Base-by-base conservation (phyloP, 2,113 vertebrate genomes). In the Eulemur rufifrons region DNA sequence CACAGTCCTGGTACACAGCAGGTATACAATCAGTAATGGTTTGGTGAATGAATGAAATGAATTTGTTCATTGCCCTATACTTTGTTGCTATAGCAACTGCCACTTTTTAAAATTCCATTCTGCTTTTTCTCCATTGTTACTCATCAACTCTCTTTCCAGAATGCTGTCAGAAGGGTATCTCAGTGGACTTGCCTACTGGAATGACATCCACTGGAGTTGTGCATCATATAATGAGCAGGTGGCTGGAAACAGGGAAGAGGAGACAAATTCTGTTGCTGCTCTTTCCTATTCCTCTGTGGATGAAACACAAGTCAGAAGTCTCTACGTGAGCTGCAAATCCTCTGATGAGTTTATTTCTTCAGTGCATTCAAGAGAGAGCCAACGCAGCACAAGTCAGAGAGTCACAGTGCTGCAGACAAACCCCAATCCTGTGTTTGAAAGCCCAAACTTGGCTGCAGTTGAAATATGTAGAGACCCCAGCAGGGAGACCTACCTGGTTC, bases 81-180 rank as follows among this genome's bases (percentile, higher is more conserved):
- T 63, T 81, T 59, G 80, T 81, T 86, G 9, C 59, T 71, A 37
- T 42, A 25, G 68, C 34, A 78, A 69, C 37, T 91, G 66, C 4
- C 54, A 77, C 54, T 20, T 78, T 52, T 37, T 21, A 39, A 50
- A 73, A n/a, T 77, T 20, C 8, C 13, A 15, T 21, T 86, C 56
- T 95, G 90, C n/a, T 94, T 78, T 84, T 76, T 29, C 66, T 52
- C 47, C 37, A 86, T 29, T 61, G 18, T 96, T 66, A 52, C 32
- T 97, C 42, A 69, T 68, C 71, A 89, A 89, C 74, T 97, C 92
- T 97, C 81, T 86, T 96, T 97, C 23, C 97, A 99, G 99, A 91
- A 99, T 99, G 99, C 98, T 99, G 96, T 99, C 99, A 0, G 99
- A 99, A 98, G 99, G 99, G 37, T 99, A 99, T 98, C 98, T 99